Percentiles rank a stretch among this genome's conserved stretches.
Evolutionary conservation across 1,140 invertebrate genomes (phyloP).

Genomic region (Aphelinus atriplicis): DNA sequence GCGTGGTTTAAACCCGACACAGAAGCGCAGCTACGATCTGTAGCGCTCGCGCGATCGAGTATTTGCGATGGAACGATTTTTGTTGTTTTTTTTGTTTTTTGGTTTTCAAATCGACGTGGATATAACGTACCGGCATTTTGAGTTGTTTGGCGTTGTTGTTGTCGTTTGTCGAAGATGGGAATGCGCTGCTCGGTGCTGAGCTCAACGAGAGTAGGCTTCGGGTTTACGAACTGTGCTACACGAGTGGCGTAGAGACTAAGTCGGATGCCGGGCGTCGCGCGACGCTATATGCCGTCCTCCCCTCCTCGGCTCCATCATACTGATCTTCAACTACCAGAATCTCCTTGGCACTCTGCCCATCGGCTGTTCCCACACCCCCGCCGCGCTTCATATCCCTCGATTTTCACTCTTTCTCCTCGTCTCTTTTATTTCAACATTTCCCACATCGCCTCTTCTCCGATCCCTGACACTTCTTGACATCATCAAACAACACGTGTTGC

Average conservation of each 20-base stretch:
- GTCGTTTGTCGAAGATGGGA: conserved; percentile 11
- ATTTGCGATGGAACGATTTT: too few relatives aligned
- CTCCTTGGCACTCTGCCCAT: conserved; percentile 58
- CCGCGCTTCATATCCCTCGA: conserved; percentile 21
- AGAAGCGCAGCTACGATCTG: too few relatives aligned
- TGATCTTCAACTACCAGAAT: conserved; percentile 55
- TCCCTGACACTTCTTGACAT: conserved; percentile 47
- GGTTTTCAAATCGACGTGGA: too few relatives aligned
- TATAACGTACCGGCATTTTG: conserved; percentile 57
- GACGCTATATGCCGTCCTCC: conserved; percentile 64
- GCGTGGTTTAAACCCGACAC: too few relatives aligned
- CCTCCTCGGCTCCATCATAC: conserved; percentile 51
- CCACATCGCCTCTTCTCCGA: conserved; percentile 40
- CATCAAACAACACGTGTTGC: conserved; percentile 30
- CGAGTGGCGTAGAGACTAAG: conserved; percentile 59
- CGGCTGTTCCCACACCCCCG: conserved; percentile 61
- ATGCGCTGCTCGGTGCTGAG: neutral
- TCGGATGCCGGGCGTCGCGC: conserved; percentile 57
- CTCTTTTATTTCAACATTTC: neutral
- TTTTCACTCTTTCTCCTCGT: conserved; percentile 14
- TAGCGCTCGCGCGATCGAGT: too few relatives aligned
- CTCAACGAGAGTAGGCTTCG: conserved; percentile 33
- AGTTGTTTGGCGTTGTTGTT: conserved; percentile 38
- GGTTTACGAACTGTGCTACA: conserved; percentile 55
- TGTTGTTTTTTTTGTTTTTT: too few relatives aligned